Evolutionary conservation across 1,140 invertebrate genomes (phyloP).

Genomic region (Pseudomyrmex flavicornis): DNA sequence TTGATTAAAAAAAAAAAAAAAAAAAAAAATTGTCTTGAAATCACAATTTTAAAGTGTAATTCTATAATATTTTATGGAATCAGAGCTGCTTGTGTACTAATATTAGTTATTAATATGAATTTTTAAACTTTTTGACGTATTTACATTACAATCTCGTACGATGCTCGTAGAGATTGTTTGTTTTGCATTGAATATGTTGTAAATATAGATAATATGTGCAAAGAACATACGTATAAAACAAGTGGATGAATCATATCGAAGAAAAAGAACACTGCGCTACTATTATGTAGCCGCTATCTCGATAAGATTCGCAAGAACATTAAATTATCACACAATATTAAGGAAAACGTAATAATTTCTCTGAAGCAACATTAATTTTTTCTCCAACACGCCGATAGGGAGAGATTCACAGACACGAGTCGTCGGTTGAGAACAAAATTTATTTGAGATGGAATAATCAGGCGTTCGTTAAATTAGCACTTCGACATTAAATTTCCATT

Average conservation of each 20-base stretch:
- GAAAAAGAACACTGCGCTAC: slow-evolving; percentile 43
- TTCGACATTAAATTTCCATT: too few species aligned
- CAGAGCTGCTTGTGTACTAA: too few species aligned
- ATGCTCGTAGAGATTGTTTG: too few species aligned
- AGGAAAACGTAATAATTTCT: slow-evolving; percentile 53
- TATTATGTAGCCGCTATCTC: slow-evolving; percentile 36
- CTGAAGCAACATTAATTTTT: slow-evolving; percentile 52
- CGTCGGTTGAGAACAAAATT: slow-evolving; percentile 40
- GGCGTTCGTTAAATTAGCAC: too few species aligned
- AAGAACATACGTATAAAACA: background rate
- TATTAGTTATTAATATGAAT: too few species aligned
- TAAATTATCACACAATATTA: slow-evolving; percentile 45
- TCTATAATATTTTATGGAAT: background rate
- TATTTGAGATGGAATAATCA: slow-evolving; percentile 41
- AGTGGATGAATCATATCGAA: slow-evolving; percentile 15
- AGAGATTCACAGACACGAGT: background rate
- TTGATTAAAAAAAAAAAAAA: background rate
- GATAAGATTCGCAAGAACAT: slow-evolving; percentile 48
- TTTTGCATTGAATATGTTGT: too few species aligned
- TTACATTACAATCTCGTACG: too few species aligned
- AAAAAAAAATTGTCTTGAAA: background rate
- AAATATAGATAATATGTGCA: too few species aligned
- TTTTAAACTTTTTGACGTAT: too few species aligned
- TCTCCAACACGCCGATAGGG: slow-evolving; percentile 14
- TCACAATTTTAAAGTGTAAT: background rate